phyloP scores from a whole-genome alignment of 2,113 vertebrate genomes.

The Pontoporia blainvillei region DNA sequence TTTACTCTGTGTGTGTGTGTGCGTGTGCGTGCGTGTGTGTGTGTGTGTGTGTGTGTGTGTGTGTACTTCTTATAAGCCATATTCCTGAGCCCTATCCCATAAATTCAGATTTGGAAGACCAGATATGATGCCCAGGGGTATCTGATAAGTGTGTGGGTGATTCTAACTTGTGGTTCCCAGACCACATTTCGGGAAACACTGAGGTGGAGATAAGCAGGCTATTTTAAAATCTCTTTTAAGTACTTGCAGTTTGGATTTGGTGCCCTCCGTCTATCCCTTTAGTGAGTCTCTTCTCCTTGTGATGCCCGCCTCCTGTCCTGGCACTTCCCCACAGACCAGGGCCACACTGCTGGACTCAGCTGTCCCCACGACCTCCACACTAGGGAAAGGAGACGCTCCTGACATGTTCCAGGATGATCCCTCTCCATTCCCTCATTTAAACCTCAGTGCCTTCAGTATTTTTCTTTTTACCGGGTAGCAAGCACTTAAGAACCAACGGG shows the following conservation, averaged over 20 bases:
- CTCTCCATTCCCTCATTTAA: background rate
- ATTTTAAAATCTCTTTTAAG: background rate
- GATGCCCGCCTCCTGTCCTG: background rate
- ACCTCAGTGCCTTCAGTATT: background rate
- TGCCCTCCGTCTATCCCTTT: background rate
- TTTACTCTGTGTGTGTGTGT: background rate
- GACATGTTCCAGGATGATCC: background rate
- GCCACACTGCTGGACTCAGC: accelerated
- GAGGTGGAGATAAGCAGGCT: background rate
- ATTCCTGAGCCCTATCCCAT: background rate
- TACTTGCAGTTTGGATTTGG: background rate
- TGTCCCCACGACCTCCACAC: accelerated
- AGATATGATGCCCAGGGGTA: background rate
- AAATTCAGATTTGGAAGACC: background rate
- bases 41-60: background rate
- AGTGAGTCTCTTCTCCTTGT: background rate
- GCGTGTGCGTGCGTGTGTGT: background rate
- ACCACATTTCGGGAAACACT: background rate
- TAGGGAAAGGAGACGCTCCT: background rate
- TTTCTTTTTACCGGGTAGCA: background rate
- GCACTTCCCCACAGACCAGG: accelerated
- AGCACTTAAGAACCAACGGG: background rate
- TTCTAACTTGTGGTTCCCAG: background rate
- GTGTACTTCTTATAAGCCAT: background rate
- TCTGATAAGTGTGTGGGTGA: background rate